Conservation (phyloP, 2,113 vertebrate genomes). For the Regulus satrapa region DNA sequence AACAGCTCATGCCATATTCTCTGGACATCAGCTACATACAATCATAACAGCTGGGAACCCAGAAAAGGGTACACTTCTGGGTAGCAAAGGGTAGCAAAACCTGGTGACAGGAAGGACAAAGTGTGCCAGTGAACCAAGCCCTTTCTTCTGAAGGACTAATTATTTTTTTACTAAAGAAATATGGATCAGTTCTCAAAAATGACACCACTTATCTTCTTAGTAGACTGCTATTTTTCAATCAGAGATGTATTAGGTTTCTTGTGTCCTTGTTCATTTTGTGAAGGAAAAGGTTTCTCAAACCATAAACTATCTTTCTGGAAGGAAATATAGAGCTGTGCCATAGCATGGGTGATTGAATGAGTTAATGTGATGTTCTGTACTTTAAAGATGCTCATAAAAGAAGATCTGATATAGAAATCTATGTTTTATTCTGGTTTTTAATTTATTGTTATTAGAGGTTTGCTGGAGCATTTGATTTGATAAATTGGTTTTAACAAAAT, state of each 20-base stretch:
- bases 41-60: background rate
- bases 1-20: background rate
- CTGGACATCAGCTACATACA: background rate
- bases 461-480: background rate
- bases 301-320: background rate
- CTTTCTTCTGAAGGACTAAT: background rate
- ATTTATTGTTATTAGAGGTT: background rate
- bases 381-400: background rate
- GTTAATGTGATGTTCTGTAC: background rate
- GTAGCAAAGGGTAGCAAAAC: background rate
- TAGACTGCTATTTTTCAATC: background rate
- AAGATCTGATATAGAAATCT: background rate
- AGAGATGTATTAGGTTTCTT: background rate
- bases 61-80: no score
- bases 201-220: background rate
- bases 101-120: background rate
- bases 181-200: background rate
- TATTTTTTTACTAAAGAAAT: background rate
- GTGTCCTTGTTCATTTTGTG: background rate
- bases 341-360: background rate
- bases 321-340: background rate
- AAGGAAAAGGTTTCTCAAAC: background rate
- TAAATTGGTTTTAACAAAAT: background rate
- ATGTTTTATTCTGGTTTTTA: background rate
- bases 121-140: background rate